Evolutionary conservation across 1,140 invertebrate species (phyloP).

Genomic region (Polyergus mexicanus): DNA sequence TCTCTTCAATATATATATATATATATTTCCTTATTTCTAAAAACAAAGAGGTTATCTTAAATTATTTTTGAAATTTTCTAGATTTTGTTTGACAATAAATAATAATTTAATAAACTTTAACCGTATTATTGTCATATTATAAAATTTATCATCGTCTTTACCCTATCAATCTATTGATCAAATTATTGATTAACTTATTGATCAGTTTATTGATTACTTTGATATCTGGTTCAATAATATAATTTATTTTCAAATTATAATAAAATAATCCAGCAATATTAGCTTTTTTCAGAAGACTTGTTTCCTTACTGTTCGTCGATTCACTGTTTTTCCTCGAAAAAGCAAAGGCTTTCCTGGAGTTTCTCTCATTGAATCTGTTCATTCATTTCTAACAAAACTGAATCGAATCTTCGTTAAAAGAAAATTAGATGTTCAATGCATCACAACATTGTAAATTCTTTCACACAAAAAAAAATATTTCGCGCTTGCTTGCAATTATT

Average conservation of each 20-base stretch:
- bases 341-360: not conserved
- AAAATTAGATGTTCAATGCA: not conserved
- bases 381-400: slow-evolving; percentile 6
- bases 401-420: not conserved
- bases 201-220: not conserved
- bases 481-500: not conserved
- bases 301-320: not conserved
- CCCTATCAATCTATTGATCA: not conserved
- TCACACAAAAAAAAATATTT: not conserved
- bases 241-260: slow-evolving; percentile 9
- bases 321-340: not conserved
- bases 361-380: slow-evolving; percentile 41
- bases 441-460: not conserved
- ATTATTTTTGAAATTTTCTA: not conserved
- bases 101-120: not conserved
- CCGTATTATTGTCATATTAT: not conserved
- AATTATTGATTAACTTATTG: not conserved
- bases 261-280: not conserved
- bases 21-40: not conserved
- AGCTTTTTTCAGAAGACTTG: not conserved
- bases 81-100: not conserved
- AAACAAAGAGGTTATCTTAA: not conserved
- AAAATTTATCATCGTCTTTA: not conserved
- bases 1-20: not conserved
- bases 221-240: not conserved